Conservation (phyloP, 1,140 invertebrate species). For the Atta colombica region DNA sequence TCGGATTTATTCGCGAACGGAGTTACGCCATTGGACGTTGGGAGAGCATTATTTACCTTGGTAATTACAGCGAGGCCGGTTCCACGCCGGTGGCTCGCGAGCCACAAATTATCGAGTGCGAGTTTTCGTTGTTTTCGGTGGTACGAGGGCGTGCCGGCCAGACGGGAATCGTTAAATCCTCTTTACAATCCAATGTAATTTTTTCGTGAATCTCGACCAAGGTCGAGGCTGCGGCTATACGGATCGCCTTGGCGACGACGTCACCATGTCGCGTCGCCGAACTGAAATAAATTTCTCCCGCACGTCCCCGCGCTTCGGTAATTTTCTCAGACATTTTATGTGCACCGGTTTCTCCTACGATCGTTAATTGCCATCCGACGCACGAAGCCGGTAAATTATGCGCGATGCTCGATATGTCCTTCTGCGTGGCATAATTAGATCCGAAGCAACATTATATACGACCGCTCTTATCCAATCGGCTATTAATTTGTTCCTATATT, state of each 20-base stretch:
- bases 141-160: constrained; percentile 62
- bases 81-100: constrained; percentile 76
- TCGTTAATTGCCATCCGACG: constrained; percentile 45
- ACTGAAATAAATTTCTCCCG: constrained; percentile 22
- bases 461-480: constrained; percentile 19
- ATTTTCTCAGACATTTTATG: constrained; percentile 44
- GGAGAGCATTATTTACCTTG: constrained; percentile 79
- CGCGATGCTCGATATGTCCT: not conserved
- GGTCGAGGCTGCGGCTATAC: not conserved
- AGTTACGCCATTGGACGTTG: constrained; percentile 74
- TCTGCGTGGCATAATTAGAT: constrained; percentile 42
- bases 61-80: constrained; percentile 78
- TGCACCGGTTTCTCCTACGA: constrained; percentile 52
- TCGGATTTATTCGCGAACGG: constrained; percentile 77
- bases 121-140: constrained; percentile 72
- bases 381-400: constrained; percentile 35
- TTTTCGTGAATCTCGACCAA: constrained; percentile 23
- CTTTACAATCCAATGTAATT: constrained; percentile 66
- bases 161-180: constrained; percentile 73
- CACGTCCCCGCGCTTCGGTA: constrained; percentile 4
- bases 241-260: constrained; percentile 35
- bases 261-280: constrained; percentile 2
- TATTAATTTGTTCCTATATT: constrained; percentile 26
- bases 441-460: not conserved
- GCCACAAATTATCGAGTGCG: constrained; percentile 77